Evolutionary conservation across 2,797 vertebrate genomes (phyloP), one percentile per base, ranked within the genome.

Genomic region (Simalia tracyae): DNA sequence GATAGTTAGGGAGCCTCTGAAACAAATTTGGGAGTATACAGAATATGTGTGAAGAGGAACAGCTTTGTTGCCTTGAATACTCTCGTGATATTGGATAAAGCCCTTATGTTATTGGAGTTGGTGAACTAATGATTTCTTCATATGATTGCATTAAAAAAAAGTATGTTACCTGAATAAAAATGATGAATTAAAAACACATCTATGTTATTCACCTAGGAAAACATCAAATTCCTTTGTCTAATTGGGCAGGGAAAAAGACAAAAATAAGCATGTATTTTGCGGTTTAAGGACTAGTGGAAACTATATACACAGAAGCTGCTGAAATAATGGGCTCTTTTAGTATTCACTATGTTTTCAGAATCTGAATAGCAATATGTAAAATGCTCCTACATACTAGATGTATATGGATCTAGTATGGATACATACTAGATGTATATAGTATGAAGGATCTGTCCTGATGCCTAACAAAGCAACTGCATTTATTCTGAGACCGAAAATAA

Each of bases 401-500:
- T 54, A 90, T 22, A 15, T 36, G 31, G 31, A 36, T 36, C 31
- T 36, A 36, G 31, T 36, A 36, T 36, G 31, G 31, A 36, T 36
- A 36, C 31, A 36, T 36, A 36, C 31, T 36, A 36, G 31, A 36
- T 36, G 31, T 36, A 36, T 36, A 36, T 36, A 36, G n/a, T 59
- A 61, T 15, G 11, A 28, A 86, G 86, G 86, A 86, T 90, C 84
- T 66, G 72, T 87, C 61, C 46, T 90, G 84, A n/a, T 87, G n/a
- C 9, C 59, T 64, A 64, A 87, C 59, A 84, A 36, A 64, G 59
- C 50, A 56, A 87, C 87, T 60, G 72, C 9, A 87, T 87, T 63
- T 63, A 72, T n/a, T 90, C 22, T 81, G 59, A 92, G 31, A 56
- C 85, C 14, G 57, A 90, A 87, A 92, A 87, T 92, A 84, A 42